Evolutionary conservation across 1,140 invertebrate species (phyloP), one percentile per base, ranked within the genome.

Genomic region (Eulimnadia texana): DNA sequence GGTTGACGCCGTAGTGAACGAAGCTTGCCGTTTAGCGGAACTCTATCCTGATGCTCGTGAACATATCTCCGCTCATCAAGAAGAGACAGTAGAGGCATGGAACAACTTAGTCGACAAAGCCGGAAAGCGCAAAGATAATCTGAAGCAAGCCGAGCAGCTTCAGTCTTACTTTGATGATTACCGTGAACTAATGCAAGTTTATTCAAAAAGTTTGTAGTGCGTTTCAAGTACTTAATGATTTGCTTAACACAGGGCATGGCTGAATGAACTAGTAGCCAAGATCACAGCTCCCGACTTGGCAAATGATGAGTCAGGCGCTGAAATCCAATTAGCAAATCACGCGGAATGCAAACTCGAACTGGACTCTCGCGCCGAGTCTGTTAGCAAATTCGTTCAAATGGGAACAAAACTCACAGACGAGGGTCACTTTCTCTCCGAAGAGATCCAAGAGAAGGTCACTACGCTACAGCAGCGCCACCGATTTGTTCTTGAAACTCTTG

Each of bases 41-140:
- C 77, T 85, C 9, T 96, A 91, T 74, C 93, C 93, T 0, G 93
- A 97, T 74, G 93, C 94, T 0, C 80, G 84, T 63, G 90, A 94
- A 64, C 94, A 98, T 71, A 92, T 99, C 56, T 84, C 87, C 49
- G 86, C 87, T 2, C 93, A 94, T 66, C 81, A 90, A 54, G 87
- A 92, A 68, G 90, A 95, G 68, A 88, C 90, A 0, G 78, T 87
- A 2, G 85, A 87, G 63, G 80, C 86, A 0, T 88, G 92, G 81
- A 81, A 80, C 54, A 83, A 88, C 47, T 74, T 96, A 0, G 70
- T 85, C 2, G 80, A 84, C 47, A 84, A 87, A 66, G 82, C 88
- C 0, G 81, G 81, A 1, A 79, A 82, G 49, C 75, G 86, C 59
- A 82, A 83, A 67, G 83, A 88, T 62, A 88, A 93, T 69, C 76